Base-by-base conservation (phyloP, 1,140 invertebrate genomes). In the Brachionus sp. region DNA sequence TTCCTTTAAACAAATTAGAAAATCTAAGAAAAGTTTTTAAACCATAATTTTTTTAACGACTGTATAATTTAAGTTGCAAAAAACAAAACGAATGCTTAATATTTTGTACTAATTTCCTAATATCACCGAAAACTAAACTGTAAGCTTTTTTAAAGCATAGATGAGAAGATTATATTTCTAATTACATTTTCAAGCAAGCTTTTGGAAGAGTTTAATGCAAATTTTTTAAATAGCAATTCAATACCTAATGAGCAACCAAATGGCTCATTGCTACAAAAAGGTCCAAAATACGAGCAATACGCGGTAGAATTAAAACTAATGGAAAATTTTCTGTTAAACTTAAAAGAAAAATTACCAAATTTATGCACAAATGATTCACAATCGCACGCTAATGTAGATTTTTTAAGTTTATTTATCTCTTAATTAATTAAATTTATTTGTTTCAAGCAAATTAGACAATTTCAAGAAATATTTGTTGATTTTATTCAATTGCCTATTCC, bases 401-500 rank as follows among this genome's bases (percentile, higher is more conserved):
- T 37, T 37, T 12, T 66, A 66, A 19, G n/a, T 57, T 37, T 33
- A 23, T 35, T 13, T 16, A 33, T 33, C 5, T n/a, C 10, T 66
- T 37, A 66, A 66, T 13, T 66, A 4, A 25, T 66, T 33, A 33
- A 29, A 68, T 33, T 42, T 42, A 7, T 39, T 0, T 2, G 6
- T 62, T 62, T 62, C n/a, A 3, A 80, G 77, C 19, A 80, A 4
- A 39, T 80, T 66, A 80, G 57, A 62, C 46, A 62, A 42, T 80
- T 80, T 66, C 77, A 62, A 66, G 64, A 78, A 53, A 62, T 62
- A n/a, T 50, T 78, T 33, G 7, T 78, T 23, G 77, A 80, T 62
- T 80, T 80, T 66, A 80, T 80, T 62, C 50, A 64, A 44, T 62
- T 57, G 7, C 50, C 77, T 25, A 57, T 80, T 19, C 77, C 77